Conservation (phyloP, 1,140 invertebrate genomes). For the Asobara japonica region DNA sequence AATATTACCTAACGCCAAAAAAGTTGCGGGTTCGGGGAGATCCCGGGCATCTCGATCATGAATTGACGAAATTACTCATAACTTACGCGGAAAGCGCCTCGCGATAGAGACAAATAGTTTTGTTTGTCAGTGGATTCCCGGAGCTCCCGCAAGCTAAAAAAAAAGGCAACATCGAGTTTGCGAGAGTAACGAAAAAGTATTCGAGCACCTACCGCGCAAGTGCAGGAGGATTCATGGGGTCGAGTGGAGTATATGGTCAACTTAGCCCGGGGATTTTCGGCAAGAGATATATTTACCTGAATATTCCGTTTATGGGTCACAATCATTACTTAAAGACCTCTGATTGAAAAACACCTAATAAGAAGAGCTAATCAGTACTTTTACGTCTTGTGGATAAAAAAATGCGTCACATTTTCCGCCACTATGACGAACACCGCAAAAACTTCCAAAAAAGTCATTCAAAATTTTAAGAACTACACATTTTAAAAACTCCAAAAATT, state of each 20-base stretch:
- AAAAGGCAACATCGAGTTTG: constrained; percentile 1
- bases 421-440: too few species aligned
- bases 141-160: background rate
- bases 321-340: background rate
- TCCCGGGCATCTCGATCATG: background rate
- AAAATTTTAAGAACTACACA: too few species aligned
- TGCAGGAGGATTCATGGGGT: background rate
- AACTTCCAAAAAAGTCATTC: too few species aligned
- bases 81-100: background rate
- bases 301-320: background rate
- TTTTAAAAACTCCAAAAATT: too few species aligned
- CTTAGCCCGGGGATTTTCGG: background rate
- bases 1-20: too few species aligned
- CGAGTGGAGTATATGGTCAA: constrained; percentile 8
- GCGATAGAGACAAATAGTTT: constrained; percentile 42
- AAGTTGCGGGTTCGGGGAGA: too few species aligned
- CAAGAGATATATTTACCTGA: background rate
- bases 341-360: background rate
- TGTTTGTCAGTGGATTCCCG: constrained; percentile 31
- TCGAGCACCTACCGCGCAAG: background rate
- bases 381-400: too few species aligned
- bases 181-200: background rate
- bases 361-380: too few species aligned
- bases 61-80: background rate
- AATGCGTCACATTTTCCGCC: too few species aligned